A percentile compares a stretch with the other conserved stretches of the same genome.
These are phyloP conservation scores for Schrankia costaestrigalis DNA, from an alignment of 2,888 invertebrate genomes.

Conservation along the genomic window DNA sequence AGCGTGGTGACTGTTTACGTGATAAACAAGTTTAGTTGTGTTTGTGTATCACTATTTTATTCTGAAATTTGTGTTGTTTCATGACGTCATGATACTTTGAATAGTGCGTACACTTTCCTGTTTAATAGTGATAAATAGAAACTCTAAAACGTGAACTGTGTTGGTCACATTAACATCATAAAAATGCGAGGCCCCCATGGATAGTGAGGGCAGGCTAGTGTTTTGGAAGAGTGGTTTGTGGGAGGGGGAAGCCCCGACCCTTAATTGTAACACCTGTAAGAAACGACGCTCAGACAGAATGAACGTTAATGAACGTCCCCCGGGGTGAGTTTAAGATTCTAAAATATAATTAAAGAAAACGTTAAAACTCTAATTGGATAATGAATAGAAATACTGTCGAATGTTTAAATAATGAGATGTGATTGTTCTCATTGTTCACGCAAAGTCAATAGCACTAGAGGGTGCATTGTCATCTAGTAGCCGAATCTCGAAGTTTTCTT, in stretches of 20 bases:
- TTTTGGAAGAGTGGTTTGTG: constrained; percentile 74
- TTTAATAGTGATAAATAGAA: constrained; percentile 1
- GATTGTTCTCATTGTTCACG: too few relatives aligned
- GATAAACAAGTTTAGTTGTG: constrained; percentile 41
- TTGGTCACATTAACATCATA: constrained; percentile 5
- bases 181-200: constrained; percentile 55
- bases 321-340: constrained; percentile 52
- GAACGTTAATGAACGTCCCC: constrained; percentile 64
- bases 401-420: too few relatives aligned
- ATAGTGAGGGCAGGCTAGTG: constrained; percentile 69
- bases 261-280: constrained; percentile 71
- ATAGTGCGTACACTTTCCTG: constrained; percentile 17
- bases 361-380: too few relatives aligned
- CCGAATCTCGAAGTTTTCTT: too few relatives aligned
- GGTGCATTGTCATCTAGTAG: too few relatives aligned
- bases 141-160: constrained; percentile 5
- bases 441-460: too few relatives aligned
- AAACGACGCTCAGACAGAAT: constrained; percentile 71
- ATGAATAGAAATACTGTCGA: too few relatives aligned
- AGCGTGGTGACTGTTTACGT: constrained; percentile 45
- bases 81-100: constrained; percentile 31
- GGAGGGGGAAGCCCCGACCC: constrained; percentile 69
- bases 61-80: constrained; percentile 24
- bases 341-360: too few relatives aligned
- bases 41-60: constrained; percentile 38